Evolutionary conservation across 2,113 vertebrate genomes (phyloP).

Genomic region (Coturnix japonica): DNA sequence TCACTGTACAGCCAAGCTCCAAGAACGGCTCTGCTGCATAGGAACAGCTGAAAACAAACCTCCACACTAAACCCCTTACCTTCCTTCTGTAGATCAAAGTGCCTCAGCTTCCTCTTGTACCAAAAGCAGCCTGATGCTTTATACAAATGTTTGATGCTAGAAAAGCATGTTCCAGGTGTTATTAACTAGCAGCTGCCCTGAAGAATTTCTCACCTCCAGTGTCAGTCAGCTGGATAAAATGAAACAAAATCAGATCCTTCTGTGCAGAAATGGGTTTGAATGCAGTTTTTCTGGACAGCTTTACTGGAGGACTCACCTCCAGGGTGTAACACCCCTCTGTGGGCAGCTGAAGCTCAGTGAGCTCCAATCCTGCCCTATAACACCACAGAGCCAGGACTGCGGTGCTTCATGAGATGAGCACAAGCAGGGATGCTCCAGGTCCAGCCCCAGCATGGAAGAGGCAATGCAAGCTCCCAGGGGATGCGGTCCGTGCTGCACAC

Average conservation of each 20-base stretch:
- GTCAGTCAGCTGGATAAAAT: background rate
- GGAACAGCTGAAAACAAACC: background rate
- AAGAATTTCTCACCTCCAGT: background rate
- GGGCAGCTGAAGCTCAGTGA: background rate
- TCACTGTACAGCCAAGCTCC: background rate
- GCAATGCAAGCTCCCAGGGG: accelerated
- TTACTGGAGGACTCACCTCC: background rate
- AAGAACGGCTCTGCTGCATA: background rate
- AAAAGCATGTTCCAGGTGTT: background rate
- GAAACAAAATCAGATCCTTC: background rate
- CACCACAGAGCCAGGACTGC: background rate
- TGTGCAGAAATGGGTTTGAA: background rate
- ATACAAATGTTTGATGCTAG: background rate
- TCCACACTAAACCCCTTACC: background rate
- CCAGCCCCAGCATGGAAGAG: background rate
- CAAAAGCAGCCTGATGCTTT: background rate
- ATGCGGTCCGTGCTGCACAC: accelerated
- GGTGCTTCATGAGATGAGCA: background rate
- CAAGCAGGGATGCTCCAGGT: background rate
- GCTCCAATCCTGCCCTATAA: too few relatives aligned
- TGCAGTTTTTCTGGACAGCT: background rate
- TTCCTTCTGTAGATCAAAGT: conserved; percentile 21
- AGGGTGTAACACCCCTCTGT: background rate
- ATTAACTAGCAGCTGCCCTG: background rate
- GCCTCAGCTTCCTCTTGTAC: background rate